phyloP scores from a whole-genome alignment of 2,113 vertebrate genomes.

The Geococcyx californianus region DNA sequence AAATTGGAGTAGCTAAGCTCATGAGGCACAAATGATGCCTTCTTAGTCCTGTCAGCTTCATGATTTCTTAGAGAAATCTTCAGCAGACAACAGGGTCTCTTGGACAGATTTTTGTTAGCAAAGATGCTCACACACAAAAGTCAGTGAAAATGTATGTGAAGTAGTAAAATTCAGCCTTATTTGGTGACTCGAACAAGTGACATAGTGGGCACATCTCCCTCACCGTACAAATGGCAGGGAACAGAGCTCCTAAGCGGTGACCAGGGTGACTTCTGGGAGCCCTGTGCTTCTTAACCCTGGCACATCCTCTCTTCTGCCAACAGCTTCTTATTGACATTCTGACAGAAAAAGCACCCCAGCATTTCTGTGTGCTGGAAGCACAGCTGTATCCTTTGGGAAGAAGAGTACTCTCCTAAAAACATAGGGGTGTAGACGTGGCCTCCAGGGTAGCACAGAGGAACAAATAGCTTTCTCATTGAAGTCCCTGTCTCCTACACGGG shows the following conservation, averaged over 20 bases:
- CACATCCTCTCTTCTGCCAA: accelerated
- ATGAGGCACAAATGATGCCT: neutral
- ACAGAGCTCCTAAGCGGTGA: neutral
- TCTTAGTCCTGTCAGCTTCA: neutral
- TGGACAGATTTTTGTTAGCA: neutral
- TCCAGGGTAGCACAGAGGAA: neutral
- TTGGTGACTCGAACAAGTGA: neutral
- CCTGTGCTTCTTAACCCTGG: neutral
- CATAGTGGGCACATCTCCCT: neutral
- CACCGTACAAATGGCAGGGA: accelerated
- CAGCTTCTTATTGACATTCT: neutral
- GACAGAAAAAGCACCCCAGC: neutral
- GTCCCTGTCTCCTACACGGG: accelerated
- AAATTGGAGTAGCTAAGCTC: neutral
- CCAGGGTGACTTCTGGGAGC: neutral
- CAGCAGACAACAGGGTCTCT: neutral
- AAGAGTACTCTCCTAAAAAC: neutral
- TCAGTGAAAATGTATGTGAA: neutral
- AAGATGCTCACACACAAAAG: neutral
- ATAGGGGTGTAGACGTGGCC: neutral
- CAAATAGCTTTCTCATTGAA: neutral
- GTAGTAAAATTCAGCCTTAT: neutral
- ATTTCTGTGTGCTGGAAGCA: neutral
- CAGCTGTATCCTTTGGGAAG: neutral
- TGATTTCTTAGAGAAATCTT: neutral